Evolutionary conservation across 1,140 invertebrate species (phyloP), one percentile per base, ranked within the genome.

Genomic region (Agrypnia vestita): DNA sequence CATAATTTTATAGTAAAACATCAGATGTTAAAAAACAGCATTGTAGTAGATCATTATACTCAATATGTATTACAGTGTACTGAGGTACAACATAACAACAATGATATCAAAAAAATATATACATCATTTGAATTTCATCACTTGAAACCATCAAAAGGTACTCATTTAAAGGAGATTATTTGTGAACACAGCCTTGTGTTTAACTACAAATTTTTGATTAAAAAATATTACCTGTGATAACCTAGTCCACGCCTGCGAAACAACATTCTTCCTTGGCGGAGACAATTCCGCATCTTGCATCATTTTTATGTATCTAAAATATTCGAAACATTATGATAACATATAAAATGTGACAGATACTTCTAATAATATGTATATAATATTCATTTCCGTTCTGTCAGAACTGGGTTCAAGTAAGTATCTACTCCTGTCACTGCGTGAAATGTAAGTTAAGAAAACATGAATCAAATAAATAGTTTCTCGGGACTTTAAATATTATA

Each of bases 251-350:
- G 88, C 89, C 87, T 91, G 91, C 59, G 90, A 90, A 84, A 91
- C 79, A 82, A 90, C 87, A 85, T 89, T 87, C 89, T 88, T 91
- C 86, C 88, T 85, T 62, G 78, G 84, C 80, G 86, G 76, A 84
- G 87, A 83, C 87, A 91, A 86, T 87, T 91, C 91, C 84, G 87
- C 87, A 84, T 90, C 90, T 84, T 91, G 90, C 91, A 91, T 92
- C 87, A 89, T 90, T 86, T 85, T 87, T 71, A 81, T 25, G 72
- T 13, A 53, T 75, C 72, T 82, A 59, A 69, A 82, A 73, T 69
- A 69, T 35, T 35, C 17, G 64, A 17, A 69, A 69, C 44, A 69
- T 69, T n/a, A 69, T 64, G 13, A 25, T 35, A 35, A 35, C 25
- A 35, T 35, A 6, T 3, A 35, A 35, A 35, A 35, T 6, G 25